These are phyloP conservation scores for Passerina amoena DNA, from an alignment of 2,113 vertebrate genomes.

Conservation along the genomic window DNA sequence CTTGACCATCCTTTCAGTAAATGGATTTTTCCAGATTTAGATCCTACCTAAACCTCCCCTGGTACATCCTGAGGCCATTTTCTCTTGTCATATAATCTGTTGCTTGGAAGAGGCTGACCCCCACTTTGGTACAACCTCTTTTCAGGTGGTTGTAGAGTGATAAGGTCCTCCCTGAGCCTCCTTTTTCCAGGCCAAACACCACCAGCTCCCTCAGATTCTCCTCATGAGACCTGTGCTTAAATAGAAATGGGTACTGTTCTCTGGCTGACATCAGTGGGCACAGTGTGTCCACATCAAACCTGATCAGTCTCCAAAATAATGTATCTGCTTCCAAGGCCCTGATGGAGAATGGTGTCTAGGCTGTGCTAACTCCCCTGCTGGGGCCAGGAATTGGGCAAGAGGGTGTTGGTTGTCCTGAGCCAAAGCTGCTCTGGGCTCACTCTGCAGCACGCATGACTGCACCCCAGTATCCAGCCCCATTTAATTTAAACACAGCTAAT, in stretches of 20 bases:
- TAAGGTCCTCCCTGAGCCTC: not conserved
- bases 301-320: fast-evolving
- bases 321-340: not conserved
- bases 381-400: not conserved
- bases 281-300: not conserved
- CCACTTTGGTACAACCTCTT: not conserved
- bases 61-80: fast-evolving
- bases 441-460: fast-evolving
- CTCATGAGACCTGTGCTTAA: not conserved
- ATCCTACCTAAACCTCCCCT: not conserved
- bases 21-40: not conserved
- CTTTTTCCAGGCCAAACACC: not conserved
- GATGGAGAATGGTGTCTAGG: not conserved
- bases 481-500: not conserved
- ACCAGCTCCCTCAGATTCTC: not conserved
- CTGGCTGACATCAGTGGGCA: not conserved
- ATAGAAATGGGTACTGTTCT: not conserved
- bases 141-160: not conserved
- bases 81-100: not conserved
- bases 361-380: not conserved
- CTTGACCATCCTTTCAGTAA: not conserved
- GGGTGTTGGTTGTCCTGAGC: not conserved
- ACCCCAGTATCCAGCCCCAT: not conserved
- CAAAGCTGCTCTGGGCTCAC: not conserved
- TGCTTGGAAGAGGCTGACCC: not conserved